Evolutionary conservation across 2,888 invertebrate species (phyloP).

Genomic region (Parnassius smintheus): DNA sequence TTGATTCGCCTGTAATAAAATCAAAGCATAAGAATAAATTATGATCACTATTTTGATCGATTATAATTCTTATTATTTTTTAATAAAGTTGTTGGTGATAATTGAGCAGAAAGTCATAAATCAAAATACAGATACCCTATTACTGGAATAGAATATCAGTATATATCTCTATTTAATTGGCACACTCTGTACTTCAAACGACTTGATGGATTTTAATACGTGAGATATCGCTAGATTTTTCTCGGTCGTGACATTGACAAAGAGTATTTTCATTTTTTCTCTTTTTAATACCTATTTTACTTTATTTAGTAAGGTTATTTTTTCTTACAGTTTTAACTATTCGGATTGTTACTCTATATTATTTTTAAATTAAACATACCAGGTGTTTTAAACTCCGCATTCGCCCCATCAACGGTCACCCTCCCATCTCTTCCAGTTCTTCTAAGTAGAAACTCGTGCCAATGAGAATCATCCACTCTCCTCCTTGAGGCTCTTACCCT

Average conservation of each 20-base stretch:
- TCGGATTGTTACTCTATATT: not conserved
- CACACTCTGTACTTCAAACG: no score
- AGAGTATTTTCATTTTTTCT: no score
- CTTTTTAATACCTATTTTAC: no score
- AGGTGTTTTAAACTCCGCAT: constrained; percentile 93
- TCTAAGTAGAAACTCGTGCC: constrained; percentile 94
- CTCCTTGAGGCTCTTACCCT: constrained; percentile 91
- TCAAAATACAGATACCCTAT: no score
- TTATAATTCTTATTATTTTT: not conserved
- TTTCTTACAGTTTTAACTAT: not conserved
- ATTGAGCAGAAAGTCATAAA: no score
- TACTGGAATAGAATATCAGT: no score
- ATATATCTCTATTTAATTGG: no score
- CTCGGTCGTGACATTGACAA: no score
- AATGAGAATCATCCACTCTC: constrained; percentile 93
- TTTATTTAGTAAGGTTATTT: no score
- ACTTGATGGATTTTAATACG: no score
- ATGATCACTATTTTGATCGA: not conserved
- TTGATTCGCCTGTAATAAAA: constrained; percentile 86
- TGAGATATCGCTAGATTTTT: no score
- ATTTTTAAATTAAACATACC: constrained; percentile 69
- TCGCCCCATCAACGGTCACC: constrained; percentile 93
- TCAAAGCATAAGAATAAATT: not conserved
- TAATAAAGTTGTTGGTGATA: no score
- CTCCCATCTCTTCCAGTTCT: constrained; percentile 91